Conservation (phyloP, 2,888 invertebrate species). For the Parnassius orleans region DNA sequence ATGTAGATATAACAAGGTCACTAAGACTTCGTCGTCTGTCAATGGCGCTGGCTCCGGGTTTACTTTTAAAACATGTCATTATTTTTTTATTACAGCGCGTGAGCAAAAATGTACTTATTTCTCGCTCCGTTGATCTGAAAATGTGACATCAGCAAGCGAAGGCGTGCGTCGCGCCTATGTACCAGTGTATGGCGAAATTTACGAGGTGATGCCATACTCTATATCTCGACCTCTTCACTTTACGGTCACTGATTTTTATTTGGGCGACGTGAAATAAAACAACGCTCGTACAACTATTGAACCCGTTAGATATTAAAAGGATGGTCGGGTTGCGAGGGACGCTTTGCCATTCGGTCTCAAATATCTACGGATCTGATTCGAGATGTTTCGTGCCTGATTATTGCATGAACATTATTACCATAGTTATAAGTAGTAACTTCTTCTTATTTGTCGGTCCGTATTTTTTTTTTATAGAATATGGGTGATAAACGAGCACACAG, state of each 20-base stretch:
- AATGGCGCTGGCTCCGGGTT: slow-evolving; percentile 53
- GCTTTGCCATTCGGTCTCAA: too few relatives aligned
- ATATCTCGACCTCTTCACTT: slow-evolving; percentile 58
- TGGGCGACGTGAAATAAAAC: slow-evolving; percentile 38
- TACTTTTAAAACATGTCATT: slow-evolving; percentile 76
- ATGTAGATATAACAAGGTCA: neutral
- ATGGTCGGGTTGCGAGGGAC: neutral
- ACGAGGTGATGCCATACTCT: slow-evolving; percentile 66
- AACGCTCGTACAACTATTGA: slow-evolving; percentile 30
- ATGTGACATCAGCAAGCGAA: slow-evolving; percentile 76
- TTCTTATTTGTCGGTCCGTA: too few relatives aligned
- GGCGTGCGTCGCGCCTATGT: slow-evolving; percentile 47
- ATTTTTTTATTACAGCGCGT: slow-evolving; percentile 75
- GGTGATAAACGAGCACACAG: too few relatives aligned
- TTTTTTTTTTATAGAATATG: too few relatives aligned
- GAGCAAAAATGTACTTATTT: slow-evolving; percentile 81
- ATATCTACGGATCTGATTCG: too few relatives aligned
- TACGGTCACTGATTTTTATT: slow-evolving; percentile 70
- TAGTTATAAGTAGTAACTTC: too few relatives aligned
- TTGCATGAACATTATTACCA: too few relatives aligned
- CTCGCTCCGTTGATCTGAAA: slow-evolving; percentile 78
- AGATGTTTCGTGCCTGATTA: too few relatives aligned
- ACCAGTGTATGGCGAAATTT: slow-evolving; percentile 49
- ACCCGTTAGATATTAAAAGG: slow-evolving; percentile 5
- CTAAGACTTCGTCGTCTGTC: slow-evolving; percentile 46